These are phyloP conservation scores for Byasa hedistus DNA, from an alignment of 2,888 invertebrate species.

Conservation along the genomic window DNA sequence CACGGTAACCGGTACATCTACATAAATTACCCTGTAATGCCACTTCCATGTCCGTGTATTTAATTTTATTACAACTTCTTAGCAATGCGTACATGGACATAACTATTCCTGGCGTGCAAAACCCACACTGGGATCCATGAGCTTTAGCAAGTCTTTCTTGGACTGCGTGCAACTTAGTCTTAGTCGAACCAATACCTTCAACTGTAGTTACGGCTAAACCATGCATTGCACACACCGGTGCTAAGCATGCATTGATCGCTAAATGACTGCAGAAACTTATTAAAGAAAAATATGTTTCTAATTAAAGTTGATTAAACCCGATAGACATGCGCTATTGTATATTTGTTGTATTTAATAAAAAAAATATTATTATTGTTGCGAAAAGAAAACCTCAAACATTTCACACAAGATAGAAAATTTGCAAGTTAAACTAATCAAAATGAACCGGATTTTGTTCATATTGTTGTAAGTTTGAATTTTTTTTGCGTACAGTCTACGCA, in stretches of 20 bases:
- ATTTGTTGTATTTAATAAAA: no score
- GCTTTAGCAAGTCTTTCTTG: constrained; percentile 90
- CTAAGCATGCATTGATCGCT: constrained; percentile 90
- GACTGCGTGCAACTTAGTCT: constrained; percentile 86
- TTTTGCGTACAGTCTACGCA: no score
- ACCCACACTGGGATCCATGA: constrained; percentile 94
- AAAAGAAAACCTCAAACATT: no score
- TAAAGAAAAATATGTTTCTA: constrained; percentile 29
- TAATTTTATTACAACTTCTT: constrained; percentile 72
- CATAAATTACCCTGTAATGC: constrained; percentile 89
- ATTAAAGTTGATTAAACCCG: neutral
- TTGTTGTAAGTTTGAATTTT: no score
- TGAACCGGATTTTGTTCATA: no score
- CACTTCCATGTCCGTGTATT: constrained; percentile 83
- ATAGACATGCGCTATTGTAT: no score
- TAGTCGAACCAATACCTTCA: constrained; percentile 90
- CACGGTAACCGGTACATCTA: constrained; percentile 91
- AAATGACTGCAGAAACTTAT: constrained; percentile 78
- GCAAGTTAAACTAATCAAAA: no score
- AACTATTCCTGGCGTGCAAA: constrained; percentile 93
- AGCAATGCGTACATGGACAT: constrained; percentile 94
- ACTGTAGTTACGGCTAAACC: constrained; percentile 91
- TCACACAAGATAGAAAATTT: no score
- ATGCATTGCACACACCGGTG: constrained; percentile 89
- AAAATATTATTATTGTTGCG: no score